Base-by-base conservation (phyloP, 2,797 vertebrate species). In the Micropoecilia bifurca region DNA sequence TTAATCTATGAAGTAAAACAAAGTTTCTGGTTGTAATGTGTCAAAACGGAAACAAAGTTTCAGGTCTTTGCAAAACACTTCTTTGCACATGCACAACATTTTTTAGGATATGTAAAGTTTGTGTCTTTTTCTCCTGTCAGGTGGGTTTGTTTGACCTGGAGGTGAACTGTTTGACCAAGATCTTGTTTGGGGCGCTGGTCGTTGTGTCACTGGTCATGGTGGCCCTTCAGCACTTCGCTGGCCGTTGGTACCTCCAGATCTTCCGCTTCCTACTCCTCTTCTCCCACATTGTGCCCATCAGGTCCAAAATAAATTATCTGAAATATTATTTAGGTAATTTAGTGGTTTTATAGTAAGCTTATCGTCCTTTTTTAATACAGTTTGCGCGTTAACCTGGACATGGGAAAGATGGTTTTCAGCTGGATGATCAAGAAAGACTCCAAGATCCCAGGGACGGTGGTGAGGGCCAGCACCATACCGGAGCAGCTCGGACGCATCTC, bases 341-440 rank as follows among this genome's bases (percentile, higher is more conserved):
- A 45, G 16, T 5, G 28, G 43, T 46, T 30, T 20, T 3, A 25
- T 45, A 43, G 22, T 41, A 16, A 22, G 4, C 7, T 12, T 3
- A 61, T 69, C 46, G 14, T 0, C 3, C 0, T 6, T 61, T 30
- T 50, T 75, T 73, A 0, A 57, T 66, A 9, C 77, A 99, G 99
- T 85, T 93, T 99, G 88, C 97, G 98, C 1, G 99, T 99, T 76
- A 99, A 99, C 85, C 95, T 99, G 94, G 99, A 99, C 86, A 99
- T 99, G 98, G 99, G 99, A 33, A 99, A 99, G 93, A 99, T 99
- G 81, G 99, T 99, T 77, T 99, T 99, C 93, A 99, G 99, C 84
- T 99, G 98, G 99, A 98, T 99, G 96, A 99, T 99, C 84, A 97
- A 97, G 61, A 97, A 96, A 86, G 99, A 99, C 88, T 97, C 97